Evolutionary conservation across 1,140 invertebrate species (phyloP).

Genomic region (Muscidifurax raptorellus): DNA sequence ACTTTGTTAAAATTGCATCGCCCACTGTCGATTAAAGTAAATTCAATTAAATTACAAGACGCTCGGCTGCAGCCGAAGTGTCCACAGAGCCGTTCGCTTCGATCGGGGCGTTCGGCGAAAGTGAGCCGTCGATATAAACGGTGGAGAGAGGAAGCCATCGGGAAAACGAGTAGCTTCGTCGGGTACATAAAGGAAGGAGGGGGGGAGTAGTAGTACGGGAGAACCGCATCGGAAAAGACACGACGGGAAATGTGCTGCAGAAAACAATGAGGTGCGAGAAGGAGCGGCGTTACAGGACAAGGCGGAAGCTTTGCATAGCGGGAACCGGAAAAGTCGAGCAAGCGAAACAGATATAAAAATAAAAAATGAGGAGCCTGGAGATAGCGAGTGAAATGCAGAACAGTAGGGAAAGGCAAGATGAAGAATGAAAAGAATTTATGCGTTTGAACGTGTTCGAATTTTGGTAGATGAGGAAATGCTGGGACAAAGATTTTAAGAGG

Average conservation of each 20-base stretch:
- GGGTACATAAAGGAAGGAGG: not conserved
- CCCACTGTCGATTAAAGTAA: not conserved
- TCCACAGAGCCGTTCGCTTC: not conserved
- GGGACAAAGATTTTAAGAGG: too few relatives aligned
- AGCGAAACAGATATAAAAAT: not conserved
- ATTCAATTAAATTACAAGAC: not conserved
- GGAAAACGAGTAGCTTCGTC: not conserved
- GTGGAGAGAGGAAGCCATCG: not conserved
- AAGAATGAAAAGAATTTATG: not conserved
- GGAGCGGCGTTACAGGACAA: not conserved
- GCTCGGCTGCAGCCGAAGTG: not conserved
- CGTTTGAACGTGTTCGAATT: too few relatives aligned
- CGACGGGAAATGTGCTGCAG: conserved; percentile 25
- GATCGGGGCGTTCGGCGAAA: not conserved
- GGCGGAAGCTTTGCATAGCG: not conserved
- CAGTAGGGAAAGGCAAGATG: not conserved
- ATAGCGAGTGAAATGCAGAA: not conserved
- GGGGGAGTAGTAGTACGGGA: not conserved
- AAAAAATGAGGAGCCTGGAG: not conserved
- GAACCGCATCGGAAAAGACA: not conserved
- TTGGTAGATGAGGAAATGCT: too few relatives aligned
- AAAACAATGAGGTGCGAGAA: conserved; percentile 16
- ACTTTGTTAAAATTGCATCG: too few relatives aligned
- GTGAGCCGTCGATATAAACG: not conserved
- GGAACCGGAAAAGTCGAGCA: not conserved